Evolutionary conservation across 2,888 invertebrate species (phyloP).

Genomic region (Salticus scenicus): DNA sequence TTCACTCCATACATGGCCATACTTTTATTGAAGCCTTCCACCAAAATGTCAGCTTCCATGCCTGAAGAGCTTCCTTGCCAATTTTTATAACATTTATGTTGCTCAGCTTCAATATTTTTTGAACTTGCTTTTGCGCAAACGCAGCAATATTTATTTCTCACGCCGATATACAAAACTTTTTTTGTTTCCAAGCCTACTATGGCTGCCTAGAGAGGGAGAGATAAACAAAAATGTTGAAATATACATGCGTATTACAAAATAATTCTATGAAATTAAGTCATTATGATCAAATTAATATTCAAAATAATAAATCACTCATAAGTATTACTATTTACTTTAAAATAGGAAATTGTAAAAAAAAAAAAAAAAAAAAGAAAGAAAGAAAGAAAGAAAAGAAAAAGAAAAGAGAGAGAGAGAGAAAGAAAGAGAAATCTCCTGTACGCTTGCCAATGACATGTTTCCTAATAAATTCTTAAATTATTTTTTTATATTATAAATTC

Average conservation of each 20-base stretch:
- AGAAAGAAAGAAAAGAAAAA: too few species aligned
- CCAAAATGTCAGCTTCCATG: slow-evolving; percentile 70
- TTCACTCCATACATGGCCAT: too few species aligned
- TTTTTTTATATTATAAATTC: too few species aligned
- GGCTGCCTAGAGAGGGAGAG: too few species aligned
- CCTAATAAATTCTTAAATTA: too few species aligned
- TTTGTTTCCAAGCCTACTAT: slow-evolving; percentile 65
- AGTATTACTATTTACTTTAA: too few species aligned
- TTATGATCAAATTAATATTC: background rate
- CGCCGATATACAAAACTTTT: slow-evolving; percentile 53
- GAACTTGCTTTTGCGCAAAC: slow-evolving; percentile 37
- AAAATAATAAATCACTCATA: background rate
- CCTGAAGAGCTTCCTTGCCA: slow-evolving; percentile 68
- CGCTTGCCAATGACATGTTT: too few species aligned
- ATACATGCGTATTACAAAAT: background rate
- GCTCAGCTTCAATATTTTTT: background rate
- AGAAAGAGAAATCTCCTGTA: too few species aligned
- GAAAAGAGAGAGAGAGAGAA: too few species aligned
- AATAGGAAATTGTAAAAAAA: too few species aligned
- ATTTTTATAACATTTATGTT: slow-evolving; percentile 70
- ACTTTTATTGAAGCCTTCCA: slow-evolving; percentile 70
- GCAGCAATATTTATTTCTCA: too few species aligned
- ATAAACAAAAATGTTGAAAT: background rate
- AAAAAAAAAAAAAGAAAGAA: too few species aligned
- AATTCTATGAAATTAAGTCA: background rate